phyloP scores from a whole-genome alignment of 2,888 invertebrate genomes.

The Caenorhabditis drosophilae region DNA sequence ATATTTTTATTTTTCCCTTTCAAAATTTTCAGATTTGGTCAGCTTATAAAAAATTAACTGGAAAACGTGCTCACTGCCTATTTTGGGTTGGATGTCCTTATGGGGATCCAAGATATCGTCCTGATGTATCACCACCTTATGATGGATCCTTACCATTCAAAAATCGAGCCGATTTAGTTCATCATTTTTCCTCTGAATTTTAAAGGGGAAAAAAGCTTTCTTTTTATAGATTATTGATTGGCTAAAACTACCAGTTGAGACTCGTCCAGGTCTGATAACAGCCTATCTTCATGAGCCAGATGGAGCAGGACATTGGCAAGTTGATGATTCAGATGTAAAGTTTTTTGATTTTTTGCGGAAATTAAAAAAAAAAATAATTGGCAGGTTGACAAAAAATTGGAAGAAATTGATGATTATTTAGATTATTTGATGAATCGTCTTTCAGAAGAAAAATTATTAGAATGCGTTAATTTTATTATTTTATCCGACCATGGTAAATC shows the following conservation, averaged over 20 bases:
- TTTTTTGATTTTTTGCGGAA: no score
- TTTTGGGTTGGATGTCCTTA: conserved; percentile 63
- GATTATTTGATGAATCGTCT: conserved; percentile 55
- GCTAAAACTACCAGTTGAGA: conserved; percentile 42
- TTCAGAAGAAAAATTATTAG: conserved; percentile 48
- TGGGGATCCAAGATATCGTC: conserved; percentile 46
- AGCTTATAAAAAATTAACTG: conserved; percentile 48
- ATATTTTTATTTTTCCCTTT: not conserved
- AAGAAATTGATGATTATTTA: conserved; percentile 47
- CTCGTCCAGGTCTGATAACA: conserved; percentile 56
- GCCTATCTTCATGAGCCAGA: conserved; percentile 66
- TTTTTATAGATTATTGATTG: conserved; percentile 49
- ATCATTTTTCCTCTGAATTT: no score
- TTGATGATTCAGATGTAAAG: conserved; percentile 23
- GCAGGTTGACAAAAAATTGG: conserved; percentile 25
- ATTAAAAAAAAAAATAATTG: no score
- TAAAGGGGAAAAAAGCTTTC: no score
- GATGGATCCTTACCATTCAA: conserved; percentile 53
- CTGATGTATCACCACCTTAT: conserved; percentile 55
- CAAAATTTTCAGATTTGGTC: conserved; percentile 58
- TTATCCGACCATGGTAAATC: conserved; percentile 66
- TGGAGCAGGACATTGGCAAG: conserved; percentile 55
- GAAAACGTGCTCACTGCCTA: conserved; percentile 53
- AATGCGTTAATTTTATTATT: conserved; percentile 62
- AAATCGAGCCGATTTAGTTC: conserved; percentile 55